Conservation (phyloP, 1,140 invertebrate genomes). For the Apocrypta bakeri region DNA sequence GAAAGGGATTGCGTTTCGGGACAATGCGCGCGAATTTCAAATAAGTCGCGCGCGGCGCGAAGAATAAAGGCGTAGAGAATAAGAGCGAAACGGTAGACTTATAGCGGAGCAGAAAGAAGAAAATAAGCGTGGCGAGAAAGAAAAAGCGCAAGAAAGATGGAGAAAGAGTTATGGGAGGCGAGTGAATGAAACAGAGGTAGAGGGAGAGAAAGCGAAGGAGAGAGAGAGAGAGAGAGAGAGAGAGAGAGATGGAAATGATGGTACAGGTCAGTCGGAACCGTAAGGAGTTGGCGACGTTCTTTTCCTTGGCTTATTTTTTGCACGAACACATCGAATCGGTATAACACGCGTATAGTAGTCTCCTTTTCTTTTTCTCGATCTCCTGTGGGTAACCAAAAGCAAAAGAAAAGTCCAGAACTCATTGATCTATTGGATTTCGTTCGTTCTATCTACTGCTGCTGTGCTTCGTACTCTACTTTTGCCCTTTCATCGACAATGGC, state of each 20-base stretch:
- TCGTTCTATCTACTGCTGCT: background rate
- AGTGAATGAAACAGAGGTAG: constrained; percentile 31
- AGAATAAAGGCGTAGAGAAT: constrained; percentile 21
- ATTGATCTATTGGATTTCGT: background rate
- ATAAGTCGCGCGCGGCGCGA: background rate
- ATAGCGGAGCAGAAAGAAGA: background rate
- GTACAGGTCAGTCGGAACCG: constrained; percentile 30
- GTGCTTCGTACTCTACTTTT: too few species aligned
- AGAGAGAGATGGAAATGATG: constrained; percentile 23
- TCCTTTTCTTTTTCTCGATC: background rate
- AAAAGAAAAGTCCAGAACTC: background rate
- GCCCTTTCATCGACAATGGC: background rate
- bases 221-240: background rate
- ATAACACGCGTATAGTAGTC: background rate
- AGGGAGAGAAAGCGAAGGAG: background rate
- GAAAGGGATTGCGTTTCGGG: background rate
- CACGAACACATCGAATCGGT: constrained; percentile 20
- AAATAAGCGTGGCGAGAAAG: constrained; percentile 40
- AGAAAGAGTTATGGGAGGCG: constrained; percentile 2
- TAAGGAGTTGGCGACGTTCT: constrained; percentile 13
- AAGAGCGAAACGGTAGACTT: background rate
- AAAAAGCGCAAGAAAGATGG: constrained; percentile 45
- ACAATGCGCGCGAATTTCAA: constrained; percentile 46
- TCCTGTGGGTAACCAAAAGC: too few species aligned
- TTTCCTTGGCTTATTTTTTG: constrained; percentile 40